Evolutionary conservation across 2,888 invertebrate species (phyloP).

Genomic region (Lapara coniferarum): DNA sequence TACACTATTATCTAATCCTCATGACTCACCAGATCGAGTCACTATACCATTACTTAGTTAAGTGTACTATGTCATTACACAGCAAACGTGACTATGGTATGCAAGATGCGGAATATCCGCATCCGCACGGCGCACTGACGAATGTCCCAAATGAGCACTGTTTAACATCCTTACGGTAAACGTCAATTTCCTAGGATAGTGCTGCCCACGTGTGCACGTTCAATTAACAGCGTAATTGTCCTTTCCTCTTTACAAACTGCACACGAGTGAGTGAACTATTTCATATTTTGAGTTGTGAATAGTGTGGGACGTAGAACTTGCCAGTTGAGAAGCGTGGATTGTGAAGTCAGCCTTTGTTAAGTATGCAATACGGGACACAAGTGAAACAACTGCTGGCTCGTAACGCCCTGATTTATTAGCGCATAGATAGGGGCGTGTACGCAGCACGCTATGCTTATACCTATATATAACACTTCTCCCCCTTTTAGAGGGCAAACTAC

Average conservation of each 20-base stretch:
- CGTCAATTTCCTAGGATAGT: constrained; percentile 2
- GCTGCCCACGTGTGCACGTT: constrained; percentile 12
- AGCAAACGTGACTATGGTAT: neutral
- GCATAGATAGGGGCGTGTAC: no score
- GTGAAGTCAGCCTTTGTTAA: no score
- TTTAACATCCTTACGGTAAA: constrained; percentile 16
- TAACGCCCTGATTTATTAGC: no score
- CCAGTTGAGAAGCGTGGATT: no score
- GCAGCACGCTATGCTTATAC: no score
- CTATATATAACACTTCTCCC: no score
- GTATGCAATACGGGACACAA: no score
- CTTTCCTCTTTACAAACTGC: constrained; percentile 9
- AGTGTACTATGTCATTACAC: neutral
- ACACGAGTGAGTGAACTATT: neutral
- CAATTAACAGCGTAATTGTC: constrained; percentile 19
- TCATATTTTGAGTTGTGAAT: neutral
- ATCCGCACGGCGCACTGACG: neutral
- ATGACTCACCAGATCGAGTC: neutral
- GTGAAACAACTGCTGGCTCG: no score
- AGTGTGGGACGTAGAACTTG: no score
- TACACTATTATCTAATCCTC: no score
- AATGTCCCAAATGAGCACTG: constrained; percentile 15
- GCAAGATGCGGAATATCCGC: constrained; percentile 3
- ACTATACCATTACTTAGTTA: neutral
- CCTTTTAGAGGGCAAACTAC: no score